Evolutionary conservation across 2,113 vertebrate species (phyloP), one percentile per base, ranked within the genome.

Genomic region (Syrmaticus mikado): DNA sequence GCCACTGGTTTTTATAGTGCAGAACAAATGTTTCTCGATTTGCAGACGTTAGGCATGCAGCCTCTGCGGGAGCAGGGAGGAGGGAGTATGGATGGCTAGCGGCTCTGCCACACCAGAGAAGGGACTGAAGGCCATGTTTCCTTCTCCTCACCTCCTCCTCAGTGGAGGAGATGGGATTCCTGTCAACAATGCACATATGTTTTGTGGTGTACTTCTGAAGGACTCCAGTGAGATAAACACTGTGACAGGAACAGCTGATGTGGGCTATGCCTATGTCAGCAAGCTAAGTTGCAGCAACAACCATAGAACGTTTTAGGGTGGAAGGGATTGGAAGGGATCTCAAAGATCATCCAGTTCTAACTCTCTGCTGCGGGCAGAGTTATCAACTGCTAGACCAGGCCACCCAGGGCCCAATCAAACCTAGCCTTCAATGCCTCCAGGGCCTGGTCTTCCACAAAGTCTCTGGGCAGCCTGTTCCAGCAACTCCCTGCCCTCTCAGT

Each of bases 1-100:
- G 91, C 74, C 92, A 76, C 93, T 89, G 85, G 46, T 93, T 96
- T 96, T 97, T 95, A 92, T 64, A 88, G 90, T 5, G 4, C 71
- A 87, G 95, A 90, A 95, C 95, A 97, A 98, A 97, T 96, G 96
- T 91, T 97, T 96, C 85, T n/a, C 13, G 6, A 14, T 7, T 58
- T 20, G 48, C 15, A 14, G 89, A 76, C 14, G 7, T 90, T 84
- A 95, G 95, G 72, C 97, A 93, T 8, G 13, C 77, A 89, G 74
- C 86, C 30, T 73, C 79, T 1, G 18, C 27, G 41, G 76, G 82
- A 45, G 68, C 89, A 86, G 40, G 2, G 20, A n/a, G 77, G 65
- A 87, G 43, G 45, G 52, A 92, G 81, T 50, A 36, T 0, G 9
- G 40, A 45, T 0, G 5, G 27, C 27, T 79, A 80, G 32, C 0